Base-by-base conservation (phyloP, 2,888 invertebrate genomes). In the Pterobdella sp. region DNA sequence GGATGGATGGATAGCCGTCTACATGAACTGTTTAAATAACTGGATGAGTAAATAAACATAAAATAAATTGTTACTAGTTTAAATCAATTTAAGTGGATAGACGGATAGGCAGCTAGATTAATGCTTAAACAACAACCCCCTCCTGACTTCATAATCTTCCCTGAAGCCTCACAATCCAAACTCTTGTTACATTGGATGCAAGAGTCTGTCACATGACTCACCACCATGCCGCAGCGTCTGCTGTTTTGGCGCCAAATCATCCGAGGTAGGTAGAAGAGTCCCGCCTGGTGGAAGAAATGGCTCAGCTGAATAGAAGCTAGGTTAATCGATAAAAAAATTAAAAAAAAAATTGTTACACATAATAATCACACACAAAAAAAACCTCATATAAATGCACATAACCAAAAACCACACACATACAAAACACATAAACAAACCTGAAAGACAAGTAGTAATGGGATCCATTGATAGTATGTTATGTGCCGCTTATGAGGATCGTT, bases 401-500 rank as follows among this genome's bases (percentile, higher is more conserved):
- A 42, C 18, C 7, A 14, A 14, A 42, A 14, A 42, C 18, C 18
- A 18, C 7, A 42, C 7, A 18, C 7, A 42, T 14, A 18, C 42
- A 14, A 37, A 85, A 78, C 79, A 77, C 76, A 67, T 76, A 77
- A 35, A 74, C 37, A 14, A 72, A 75, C 76, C 74, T 75, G 74
- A 26, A 56, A 42, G 36, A 60, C 34, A 31, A 85, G 81, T 72
- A 85, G 81, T 82, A 85, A 80, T 75, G 85, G 81, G 74, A 84
- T 81, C 85, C 82, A 84, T 77, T 84, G 83, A 75, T 84, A 84
- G 76, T 84, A 84, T 73, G 83, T 83, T 66, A 85, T 83, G 78
- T 82, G 82, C 68, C 82, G 65, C 72, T 81, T 78, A 69, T 81
- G 77, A 69, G 80, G 78, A 71, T 82, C 80, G 65, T 80, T 26